These are phyloP conservation scores for Chloroclystis v-ata DNA, from an alignment of 2,888 invertebrate genomes.

Conservation along the genomic window DNA sequence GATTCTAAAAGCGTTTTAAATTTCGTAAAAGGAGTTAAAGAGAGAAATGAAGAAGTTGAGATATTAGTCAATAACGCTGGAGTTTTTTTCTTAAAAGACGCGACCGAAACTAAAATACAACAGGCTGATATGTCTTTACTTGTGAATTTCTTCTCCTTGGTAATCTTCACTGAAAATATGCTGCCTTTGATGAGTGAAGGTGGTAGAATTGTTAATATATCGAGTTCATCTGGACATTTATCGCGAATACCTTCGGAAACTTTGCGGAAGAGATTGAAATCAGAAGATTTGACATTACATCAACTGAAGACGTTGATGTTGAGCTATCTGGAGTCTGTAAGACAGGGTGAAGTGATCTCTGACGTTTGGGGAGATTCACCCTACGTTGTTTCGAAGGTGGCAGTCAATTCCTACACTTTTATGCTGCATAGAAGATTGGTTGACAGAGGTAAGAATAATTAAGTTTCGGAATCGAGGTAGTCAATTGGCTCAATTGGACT, in stretches of 20 bases:
- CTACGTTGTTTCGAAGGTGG: constrained; percentile 86
- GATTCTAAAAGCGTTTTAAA: constrained; percentile 75
- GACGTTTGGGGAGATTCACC: constrained; percentile 80
- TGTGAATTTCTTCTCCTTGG: constrained; percentile 57
- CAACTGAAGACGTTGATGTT: constrained; percentile 78
- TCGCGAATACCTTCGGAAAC: constrained; percentile 77
- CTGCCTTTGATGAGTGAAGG: constrained; percentile 82
- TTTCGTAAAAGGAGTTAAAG: constrained; percentile 75
- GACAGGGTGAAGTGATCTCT: constrained; percentile 38
- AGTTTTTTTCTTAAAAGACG: constrained; percentile 56
- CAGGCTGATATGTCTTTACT: constrained; percentile 58
- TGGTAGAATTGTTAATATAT: constrained; percentile 85
- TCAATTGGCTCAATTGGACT: too few relatives aligned
- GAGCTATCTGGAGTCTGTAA: constrained; percentile 79
- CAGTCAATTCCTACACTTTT: constrained; percentile 82
- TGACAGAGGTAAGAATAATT: constrained; percentile 46
- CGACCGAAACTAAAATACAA: constrained; percentile 46
- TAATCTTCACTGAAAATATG: constrained; percentile 75
- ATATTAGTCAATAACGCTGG: constrained; percentile 87
- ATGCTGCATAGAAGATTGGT: constrained; percentile 77
- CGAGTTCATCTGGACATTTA: constrained; percentile 83
- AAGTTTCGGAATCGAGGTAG: too few relatives aligned
- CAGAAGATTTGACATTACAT: constrained; percentile 70
- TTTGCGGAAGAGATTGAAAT: constrained; percentile 65
- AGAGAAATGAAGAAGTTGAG: constrained; percentile 80